These are phyloP conservation scores for Anguilla pacifica DNA, from an alignment of 2,797 vertebrate species.

Conservation along the genomic window DNA sequence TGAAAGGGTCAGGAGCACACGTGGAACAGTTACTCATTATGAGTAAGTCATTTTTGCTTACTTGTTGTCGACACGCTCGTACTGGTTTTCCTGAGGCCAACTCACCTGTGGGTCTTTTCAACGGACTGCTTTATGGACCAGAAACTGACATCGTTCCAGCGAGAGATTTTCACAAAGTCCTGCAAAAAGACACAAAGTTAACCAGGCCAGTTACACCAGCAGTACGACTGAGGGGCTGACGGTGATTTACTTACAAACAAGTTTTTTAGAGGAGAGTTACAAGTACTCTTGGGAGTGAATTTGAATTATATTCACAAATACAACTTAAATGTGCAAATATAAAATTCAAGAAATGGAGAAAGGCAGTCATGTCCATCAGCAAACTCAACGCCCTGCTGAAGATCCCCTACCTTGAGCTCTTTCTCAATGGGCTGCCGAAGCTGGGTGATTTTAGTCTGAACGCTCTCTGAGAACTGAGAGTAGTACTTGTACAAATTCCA, in stretches of 20 bases:
- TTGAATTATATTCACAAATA: neutral
- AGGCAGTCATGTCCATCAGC: neutral
- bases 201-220: neutral
- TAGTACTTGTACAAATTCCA: conserved; percentile 97
- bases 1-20: conserved; percentile 50
- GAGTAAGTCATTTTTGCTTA: neutral
- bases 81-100: too few species aligned
- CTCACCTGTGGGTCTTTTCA: conserved; percentile 94
- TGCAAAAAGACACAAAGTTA: conserved; percentile 57
- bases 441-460: conserved; percentile 80
- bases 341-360: neutral
- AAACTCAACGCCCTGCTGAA: neutral
- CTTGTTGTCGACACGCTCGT: neutral
- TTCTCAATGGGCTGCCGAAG: conserved; percentile 92
- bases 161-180: conserved; percentile 97
- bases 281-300: neutral
- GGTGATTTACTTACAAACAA: neutral
- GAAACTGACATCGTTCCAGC: conserved; percentile 98
- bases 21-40: neutral
- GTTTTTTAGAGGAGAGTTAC: neutral
- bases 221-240: neutral
- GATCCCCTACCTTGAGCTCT: conserved; percentile 85
- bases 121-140: conserved; percentile 98
- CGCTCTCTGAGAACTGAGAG: conserved; percentile 82
- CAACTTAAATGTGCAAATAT: neutral